Evolutionary conservation across 2,888 invertebrate genomes (phyloP), one percentile per base, ranked within the genome.

Genomic region (Merodon equestris): DNA sequence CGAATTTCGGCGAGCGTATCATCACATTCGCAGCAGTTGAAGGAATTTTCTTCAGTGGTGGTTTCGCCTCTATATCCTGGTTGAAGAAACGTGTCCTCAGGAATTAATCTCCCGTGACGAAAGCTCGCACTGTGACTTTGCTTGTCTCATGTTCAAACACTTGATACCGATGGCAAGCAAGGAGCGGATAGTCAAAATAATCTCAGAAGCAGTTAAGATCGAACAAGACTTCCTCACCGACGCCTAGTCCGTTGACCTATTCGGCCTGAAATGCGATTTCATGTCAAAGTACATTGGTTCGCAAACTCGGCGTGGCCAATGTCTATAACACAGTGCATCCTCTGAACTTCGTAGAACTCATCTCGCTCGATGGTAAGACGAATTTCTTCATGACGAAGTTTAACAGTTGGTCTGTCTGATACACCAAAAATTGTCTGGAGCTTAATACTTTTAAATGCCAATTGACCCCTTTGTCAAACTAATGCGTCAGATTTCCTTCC

Each of bases 381-480:
- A 99, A 99, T 90, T 99, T 99, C 91, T 99, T 99, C 86, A 99
- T 99, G 89, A 99, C 98, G 90, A 95, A 96, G n/a, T n/a, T n/a
- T n/a, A n/a, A n/a, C n/a, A n/a, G n/a, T n/a, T n/a, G n/a, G n/a
- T n/a, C n/a, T n/a, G n/a, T n/a, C n/a, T n/a, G n/a, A n/a, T n/a
- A n/a, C n/a, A n/a, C n/a, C n/a, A n/a, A n/a, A n/a, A n/a, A n/a
- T n/a, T n/a, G n/a, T n/a, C n/a, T n/a, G n/a, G n/a, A n/a, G n/a
- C n/a, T n/a, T n/a, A n/a, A n/a, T n/a, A n/a, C n/a, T n/a, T n/a
- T n/a, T n/a, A n/a, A n/a, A n/a, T n/a, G n/a, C n/a, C n/a, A n/a
- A n/a, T n/a, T n/a, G n/a, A n/a, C n/a, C n/a, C n/a, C n/a, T n/a
- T n/a, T n/a, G n/a, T n/a, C n/a, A n/a, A n/a, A n/a, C n/a, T n/a